phyloP scores from a whole-genome alignment of 2,113 vertebrate species.

The Parus major region DNA sequence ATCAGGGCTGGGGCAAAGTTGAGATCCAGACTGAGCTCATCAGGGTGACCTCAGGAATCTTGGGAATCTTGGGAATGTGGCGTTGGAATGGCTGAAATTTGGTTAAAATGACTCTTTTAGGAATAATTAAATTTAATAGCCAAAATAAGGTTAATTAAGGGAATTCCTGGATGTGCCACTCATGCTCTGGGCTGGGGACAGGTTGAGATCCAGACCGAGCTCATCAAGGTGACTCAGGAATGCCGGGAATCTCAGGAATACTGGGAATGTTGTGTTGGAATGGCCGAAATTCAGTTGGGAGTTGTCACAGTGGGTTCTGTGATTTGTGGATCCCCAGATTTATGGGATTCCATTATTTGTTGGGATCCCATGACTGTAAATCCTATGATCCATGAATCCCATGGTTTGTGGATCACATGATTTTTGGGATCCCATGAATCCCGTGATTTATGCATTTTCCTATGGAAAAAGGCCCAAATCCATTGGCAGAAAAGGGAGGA shows the following conservation, averaged over 20 bases:
- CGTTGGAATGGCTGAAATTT: not conserved
- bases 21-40: too few relatives aligned
- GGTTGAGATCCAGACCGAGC: too few relatives aligned
- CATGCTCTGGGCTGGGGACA: too few relatives aligned
- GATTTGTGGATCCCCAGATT: not conserved
- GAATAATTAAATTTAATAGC: too few relatives aligned
- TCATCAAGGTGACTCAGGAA: not conserved
- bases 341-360: not conserved
- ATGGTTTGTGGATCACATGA: not conserved
- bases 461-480: not conserved
- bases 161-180: too few relatives aligned
- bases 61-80: too few relatives aligned
- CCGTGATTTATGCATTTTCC: accelerated
- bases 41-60: not conserved
- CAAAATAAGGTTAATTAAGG: too few relatives aligned
- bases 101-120: not conserved
- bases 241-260: not conserved
- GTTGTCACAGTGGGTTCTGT: accelerated
- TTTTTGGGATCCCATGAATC: not conserved
- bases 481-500: not conserved
- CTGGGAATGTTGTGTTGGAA: not conserved
- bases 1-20: not conserved
- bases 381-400: too few relatives aligned
- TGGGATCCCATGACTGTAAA: not conserved
- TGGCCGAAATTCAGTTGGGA: not conserved